Evolutionary conservation across 2,888 invertebrate genomes (phyloP).

Genomic region (Odontomyia ornata): DNA sequence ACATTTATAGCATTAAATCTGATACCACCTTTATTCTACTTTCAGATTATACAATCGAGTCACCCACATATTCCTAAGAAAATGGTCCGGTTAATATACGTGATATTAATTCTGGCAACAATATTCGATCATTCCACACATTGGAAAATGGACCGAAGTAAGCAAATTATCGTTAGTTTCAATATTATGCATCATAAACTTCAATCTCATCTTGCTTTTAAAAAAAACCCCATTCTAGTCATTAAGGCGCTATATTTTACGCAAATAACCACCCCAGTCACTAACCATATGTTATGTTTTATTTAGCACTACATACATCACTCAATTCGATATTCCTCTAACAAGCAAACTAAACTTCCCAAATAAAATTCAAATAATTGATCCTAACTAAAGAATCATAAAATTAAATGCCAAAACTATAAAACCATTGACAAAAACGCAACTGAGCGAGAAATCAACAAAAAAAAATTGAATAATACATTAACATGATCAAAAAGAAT

Average conservation of each 20-base stretch:
- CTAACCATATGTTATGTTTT: too few species aligned
- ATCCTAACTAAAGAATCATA: background rate
- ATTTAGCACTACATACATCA: too few species aligned
- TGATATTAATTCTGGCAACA: constrained; percentile 47
- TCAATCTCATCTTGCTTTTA: too few species aligned
- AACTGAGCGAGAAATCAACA: background rate
- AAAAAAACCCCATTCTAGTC: too few species aligned
- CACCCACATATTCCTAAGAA: background rate
- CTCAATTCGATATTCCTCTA: too few species aligned
- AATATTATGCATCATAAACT: background rate
- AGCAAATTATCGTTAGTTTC: constrained; percentile 21
- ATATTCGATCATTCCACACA: constrained; percentile 45
- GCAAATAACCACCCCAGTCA: too few species aligned
- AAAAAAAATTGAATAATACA: background rate
- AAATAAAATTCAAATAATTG: background rate
- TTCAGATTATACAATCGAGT: background rate
- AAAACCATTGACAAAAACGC: background rate
- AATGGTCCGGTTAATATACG: constrained; percentile 47
- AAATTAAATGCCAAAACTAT: background rate
- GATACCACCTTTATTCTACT: background rate
- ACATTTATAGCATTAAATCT: too few species aligned
- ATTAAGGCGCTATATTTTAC: too few species aligned
- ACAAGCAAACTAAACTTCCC: too few species aligned
- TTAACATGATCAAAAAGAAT: too few species aligned
- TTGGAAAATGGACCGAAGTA: constrained; percentile 48